Conservation (phyloP, 2,888 invertebrate genomes). For the Ganaspis brasiliensis region DNA sequence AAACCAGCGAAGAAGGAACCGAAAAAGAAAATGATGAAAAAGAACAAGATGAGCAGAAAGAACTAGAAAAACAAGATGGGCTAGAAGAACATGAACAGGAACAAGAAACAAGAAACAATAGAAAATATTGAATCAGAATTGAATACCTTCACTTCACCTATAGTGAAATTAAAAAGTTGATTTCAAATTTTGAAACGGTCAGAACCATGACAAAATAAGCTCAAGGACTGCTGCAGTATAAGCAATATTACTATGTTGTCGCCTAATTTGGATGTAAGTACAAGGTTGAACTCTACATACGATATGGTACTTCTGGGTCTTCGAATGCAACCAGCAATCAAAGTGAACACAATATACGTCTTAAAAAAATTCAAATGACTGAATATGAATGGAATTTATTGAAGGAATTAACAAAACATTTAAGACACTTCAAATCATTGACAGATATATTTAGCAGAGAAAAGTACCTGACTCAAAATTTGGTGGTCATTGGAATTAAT, state of each 20-base stretch:
- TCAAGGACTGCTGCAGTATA: too few species aligned
- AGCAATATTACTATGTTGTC: too few species aligned
- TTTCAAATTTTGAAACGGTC: not conserved
- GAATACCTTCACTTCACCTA: not conserved
- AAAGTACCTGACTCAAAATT: too few species aligned
- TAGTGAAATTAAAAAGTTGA: not conserved
- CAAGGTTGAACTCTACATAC: not conserved
- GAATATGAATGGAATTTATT: conserved; percentile 52
- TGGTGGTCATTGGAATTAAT: too few species aligned
- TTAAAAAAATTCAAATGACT: conserved; percentile 23
- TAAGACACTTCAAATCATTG: too few species aligned
- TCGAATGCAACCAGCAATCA: not conserved
- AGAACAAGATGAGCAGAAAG: not conserved
- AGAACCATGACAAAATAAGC: not conserved
- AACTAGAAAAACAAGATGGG: not conserved
- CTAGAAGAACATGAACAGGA: too few species aligned
- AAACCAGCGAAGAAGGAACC: not conserved
- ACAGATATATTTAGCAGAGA: too few species aligned
- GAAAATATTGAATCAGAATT: not conserved
- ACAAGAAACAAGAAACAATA: not conserved
- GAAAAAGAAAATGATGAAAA: not conserved
- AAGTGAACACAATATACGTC: not conserved
- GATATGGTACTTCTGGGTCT: not conserved
- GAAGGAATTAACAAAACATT: conserved; percentile 44
- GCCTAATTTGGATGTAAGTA: too few species aligned